phyloP scores from a whole-genome alignment of 1,140 invertebrate genomes.

The Drosophila persimilis region DNA sequence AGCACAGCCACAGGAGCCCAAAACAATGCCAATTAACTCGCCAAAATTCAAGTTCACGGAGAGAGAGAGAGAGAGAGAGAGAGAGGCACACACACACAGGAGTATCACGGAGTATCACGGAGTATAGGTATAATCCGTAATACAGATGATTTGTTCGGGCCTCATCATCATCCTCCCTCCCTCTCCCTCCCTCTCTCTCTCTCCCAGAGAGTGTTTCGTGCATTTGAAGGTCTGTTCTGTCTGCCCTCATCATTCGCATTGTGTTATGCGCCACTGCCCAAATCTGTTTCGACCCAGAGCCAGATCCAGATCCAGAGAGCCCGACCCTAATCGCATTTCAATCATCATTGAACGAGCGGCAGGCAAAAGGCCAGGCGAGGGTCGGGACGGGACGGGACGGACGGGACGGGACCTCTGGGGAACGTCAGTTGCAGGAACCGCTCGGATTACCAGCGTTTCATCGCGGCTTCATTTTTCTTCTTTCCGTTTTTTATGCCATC shows the following conservation, averaged over 20 bases:
- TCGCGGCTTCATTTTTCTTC: slow-evolving; percentile 1
- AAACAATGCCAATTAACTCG: slow-evolving; percentile 62
- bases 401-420: slow-evolving; percentile 23
- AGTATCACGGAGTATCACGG: neutral
- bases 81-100: slow-evolving; percentile 3
- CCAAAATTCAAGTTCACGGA: slow-evolving; percentile 57
- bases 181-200: too few species aligned
- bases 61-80: neutral
- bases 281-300: slow-evolving; percentile 53
- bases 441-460: slow-evolving; percentile 4
- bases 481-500: slow-evolving; percentile 17
- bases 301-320: slow-evolving; percentile 10
- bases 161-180: slow-evolving; percentile 34
- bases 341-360: slow-evolving; percentile 71
- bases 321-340: slow-evolving; percentile 78
- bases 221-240: slow-evolving; percentile 36
- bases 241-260: slow-evolving; percentile 77
- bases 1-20: neutral
- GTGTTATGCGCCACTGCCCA: slow-evolving; percentile 74
- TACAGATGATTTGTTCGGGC: slow-evolving; percentile 56
- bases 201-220: neutral
- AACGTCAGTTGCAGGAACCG: slow-evolving; percentile 56
- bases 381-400: neutral
- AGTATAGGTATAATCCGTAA: slow-evolving; percentile 46
- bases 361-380: slow-evolving; percentile 49